Base-by-base conservation (phyloP, 2,797 vertebrate species). In the Meda fulgida region DNA sequence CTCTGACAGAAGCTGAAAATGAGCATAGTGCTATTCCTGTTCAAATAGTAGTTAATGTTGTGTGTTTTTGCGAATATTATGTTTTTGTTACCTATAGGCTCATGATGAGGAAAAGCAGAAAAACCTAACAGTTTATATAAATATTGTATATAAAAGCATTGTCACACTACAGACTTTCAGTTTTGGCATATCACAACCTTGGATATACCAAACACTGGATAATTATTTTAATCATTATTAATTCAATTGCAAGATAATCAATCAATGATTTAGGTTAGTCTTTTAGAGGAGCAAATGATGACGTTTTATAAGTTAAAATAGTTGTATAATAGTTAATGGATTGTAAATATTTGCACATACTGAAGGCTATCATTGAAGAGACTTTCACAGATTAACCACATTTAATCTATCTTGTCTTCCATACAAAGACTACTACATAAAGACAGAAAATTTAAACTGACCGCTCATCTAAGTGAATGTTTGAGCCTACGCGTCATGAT, bases 271-370 rank as follows among this genome's bases (percentile, higher is more conserved):
- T 23, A 55, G 31, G 7, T n/a, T 36, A 18, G 2, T 31, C 1
- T 29, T 72, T 16, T 18, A 72, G 70, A 48, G 40, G 8, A 73
- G 26, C 18, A 31, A 51, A 73, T 38, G 0, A 55, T 38, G 19
- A 7, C 1, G 2, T 18, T 75, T 38, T 26, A 38, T 4, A 14
- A 26, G 34, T 26, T 77, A 9, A 23, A 76, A 36, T 23, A 78
- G 55, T 40, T 78, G n/a, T 43, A 63, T 78, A 43, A 63, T 63
- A 36, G 23, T 63, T 40, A 43, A 63, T 63, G 55, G 23, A 78
- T 40, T 63, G 14, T 19, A 78, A 7, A 63, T 29, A 78, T 40
- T 73, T 48, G 16, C 43, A 48, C 48, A 73, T 19, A 5, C 43
- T 55, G 11, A 36, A 23, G 31, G 31, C 73, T 40, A 40, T 19